These are phyloP conservation scores for Oncorhynchus tshawytscha DNA, from an alignment of 2,113 vertebrate species.

Conservation along the genomic window DNA sequence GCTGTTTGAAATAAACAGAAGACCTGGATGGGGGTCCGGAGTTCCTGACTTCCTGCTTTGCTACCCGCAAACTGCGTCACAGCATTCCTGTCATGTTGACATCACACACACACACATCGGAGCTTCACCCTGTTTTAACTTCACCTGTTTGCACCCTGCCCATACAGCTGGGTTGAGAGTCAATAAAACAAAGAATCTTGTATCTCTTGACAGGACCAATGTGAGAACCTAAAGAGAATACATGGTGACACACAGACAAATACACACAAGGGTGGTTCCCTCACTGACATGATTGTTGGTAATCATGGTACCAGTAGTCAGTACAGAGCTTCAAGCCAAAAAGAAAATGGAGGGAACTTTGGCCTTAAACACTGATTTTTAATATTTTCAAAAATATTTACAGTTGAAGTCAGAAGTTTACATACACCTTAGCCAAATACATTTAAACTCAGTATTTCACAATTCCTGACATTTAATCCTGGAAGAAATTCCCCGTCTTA, in stretches of 20 bases:
- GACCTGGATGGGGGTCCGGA: slow-evolving; percentile 21
- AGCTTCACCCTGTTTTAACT: slow-evolving; percentile 13
- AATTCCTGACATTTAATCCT: no score
- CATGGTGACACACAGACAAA: no score
- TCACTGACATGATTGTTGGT: neutral
- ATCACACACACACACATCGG: neutral
- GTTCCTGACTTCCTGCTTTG: slow-evolving; percentile 64
- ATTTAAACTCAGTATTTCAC: no score
- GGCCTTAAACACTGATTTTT: neutral
- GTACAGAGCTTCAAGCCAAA: slow-evolving; percentile 1
- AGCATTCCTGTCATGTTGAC: slow-evolving; percentile 20
- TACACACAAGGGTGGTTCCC: neutral
- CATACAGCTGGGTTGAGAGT: neutral
- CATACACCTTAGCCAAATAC: no score
- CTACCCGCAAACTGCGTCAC: slow-evolving; percentile 66
- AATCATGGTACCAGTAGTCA: neutral
- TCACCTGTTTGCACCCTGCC: slow-evolving; percentile 19
- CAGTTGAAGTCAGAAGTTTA: no score
- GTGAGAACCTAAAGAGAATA: neutral
- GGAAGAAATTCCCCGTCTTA: no score
- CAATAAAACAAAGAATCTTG: slow-evolving; percentile 21
- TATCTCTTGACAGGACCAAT: slow-evolving; percentile 8
- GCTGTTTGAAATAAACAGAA: slow-evolving; percentile 69
- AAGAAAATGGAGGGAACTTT: neutral
- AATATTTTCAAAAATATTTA: neutral